Evolutionary conservation across 2,888 invertebrate species (phyloP).

Genomic region (Hirudinaria manillensis): DNA sequence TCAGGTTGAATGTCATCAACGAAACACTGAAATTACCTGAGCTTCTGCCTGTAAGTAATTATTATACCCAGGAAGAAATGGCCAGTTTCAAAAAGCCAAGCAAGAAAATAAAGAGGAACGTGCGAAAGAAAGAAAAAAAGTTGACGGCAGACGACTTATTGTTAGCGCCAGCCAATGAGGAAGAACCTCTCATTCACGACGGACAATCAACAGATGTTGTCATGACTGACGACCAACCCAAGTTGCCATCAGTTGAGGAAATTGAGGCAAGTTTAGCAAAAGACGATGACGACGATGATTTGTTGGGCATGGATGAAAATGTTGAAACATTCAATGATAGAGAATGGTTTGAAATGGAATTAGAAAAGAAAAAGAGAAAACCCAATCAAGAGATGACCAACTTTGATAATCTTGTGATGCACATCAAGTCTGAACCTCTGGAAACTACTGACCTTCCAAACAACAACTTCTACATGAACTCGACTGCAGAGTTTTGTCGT

Average conservation of each 20-base stretch:
- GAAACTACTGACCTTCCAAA: conserved; percentile 20
- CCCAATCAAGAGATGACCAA: conserved; percentile 55
- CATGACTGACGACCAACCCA: not conserved
- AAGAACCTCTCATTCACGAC: too few relatives aligned
- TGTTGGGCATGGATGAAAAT: conserved; percentile 59
- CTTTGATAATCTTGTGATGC: not conserved
- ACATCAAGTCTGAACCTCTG: not conserved
- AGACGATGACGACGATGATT: conserved; percentile 18
- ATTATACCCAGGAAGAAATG: conserved; percentile 76
- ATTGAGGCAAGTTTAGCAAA: conserved; percentile 13
- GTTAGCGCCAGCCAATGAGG: conserved; percentile 42
- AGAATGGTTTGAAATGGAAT: conserved; percentile 64
- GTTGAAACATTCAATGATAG: conserved; percentile 64
- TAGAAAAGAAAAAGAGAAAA: conserved; percentile 59
- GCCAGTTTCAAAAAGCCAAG: conserved; percentile 65
- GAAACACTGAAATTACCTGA: conserved; percentile 63
- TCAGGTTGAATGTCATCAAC: conserved; percentile 35
- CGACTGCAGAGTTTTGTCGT: conserved; percentile 92
- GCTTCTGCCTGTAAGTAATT: conserved; percentile 75
- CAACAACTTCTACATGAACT: conserved; percentile 67
- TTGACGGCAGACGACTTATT: conserved; percentile 70
- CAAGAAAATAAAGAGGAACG: conserved; percentile 64
- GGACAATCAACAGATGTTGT: not conserved
- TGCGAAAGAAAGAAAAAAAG: conserved; percentile 59
- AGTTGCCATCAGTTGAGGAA: conserved; percentile 1